Conservation (phyloP, 2,797 vertebrate genomes). For the Cuculus canorus region DNA sequence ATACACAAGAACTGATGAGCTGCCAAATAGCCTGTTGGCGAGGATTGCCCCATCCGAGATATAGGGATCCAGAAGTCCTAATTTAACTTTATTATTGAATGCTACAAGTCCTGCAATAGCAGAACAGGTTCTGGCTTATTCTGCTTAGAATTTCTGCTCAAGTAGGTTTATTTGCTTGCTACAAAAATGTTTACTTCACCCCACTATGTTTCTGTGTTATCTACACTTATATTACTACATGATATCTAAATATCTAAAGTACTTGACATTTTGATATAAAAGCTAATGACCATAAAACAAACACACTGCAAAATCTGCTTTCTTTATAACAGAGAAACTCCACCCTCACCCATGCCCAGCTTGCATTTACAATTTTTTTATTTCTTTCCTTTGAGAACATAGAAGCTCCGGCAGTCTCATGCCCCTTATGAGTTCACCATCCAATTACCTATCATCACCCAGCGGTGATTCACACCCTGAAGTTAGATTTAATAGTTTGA, state of each 20-base stretch:
- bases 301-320: slow-evolving; percentile 6
- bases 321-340: slow-evolving; percentile 1
- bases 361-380: slow-evolving; percentile 24
- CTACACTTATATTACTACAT: not conserved
- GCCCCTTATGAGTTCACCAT: slow-evolving; percentile 57
- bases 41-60: not conserved
- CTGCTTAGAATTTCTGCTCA: not conserved
- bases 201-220: not conserved
- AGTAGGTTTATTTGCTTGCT: not conserved
- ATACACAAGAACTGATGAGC: not conserved
- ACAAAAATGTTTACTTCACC: not conserved
- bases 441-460: slow-evolving; percentile 77
- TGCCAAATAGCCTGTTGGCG: not conserved
- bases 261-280: not conserved
- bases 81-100: not conserved
- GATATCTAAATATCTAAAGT: not conserved
- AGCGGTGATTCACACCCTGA: slow-evolving; percentile 74
- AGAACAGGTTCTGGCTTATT: not conserved
- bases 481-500: slow-evolving; percentile 71
- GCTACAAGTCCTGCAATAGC: not conserved
- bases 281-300: slow-evolving; percentile 24
- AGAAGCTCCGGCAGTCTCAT: slow-evolving; percentile 65
- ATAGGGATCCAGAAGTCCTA: not conserved
- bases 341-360: not conserved
- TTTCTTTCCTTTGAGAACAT: slow-evolving; percentile 76